Conservation (phyloP, 2,888 invertebrate species). For the Xestia xanthographa region DNA sequence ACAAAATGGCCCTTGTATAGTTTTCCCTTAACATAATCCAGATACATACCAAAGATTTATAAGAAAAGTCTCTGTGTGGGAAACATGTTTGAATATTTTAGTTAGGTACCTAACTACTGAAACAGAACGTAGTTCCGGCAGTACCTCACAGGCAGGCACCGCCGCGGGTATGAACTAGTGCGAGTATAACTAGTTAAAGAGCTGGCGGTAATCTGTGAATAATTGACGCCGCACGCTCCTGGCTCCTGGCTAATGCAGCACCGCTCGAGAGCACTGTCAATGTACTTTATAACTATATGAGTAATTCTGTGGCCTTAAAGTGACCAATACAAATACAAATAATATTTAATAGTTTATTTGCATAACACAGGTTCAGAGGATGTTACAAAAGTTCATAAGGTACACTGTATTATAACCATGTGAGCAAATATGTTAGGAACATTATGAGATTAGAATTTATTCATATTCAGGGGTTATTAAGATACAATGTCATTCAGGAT, state of each 20-base stretch:
- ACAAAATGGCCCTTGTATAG: background rate
- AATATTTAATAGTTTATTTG: too few species aligned
- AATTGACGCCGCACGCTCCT: conserved; percentile 10
- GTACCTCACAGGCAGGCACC: too few species aligned
- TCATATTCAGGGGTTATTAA: too few species aligned
- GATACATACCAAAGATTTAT: background rate
- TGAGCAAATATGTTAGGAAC: too few species aligned
- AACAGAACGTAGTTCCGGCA: background rate
- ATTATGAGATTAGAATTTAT: too few species aligned
- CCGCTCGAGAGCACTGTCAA: background rate
- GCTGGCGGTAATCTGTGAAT: conserved; percentile 38
- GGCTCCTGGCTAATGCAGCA: background rate
- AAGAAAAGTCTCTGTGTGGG: rapidly evolving
- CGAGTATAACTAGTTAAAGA: conserved; percentile 22
- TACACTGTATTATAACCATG: too few species aligned
- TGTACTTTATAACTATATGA: conserved; percentile 3
- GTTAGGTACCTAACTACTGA: conserved; percentile 13
- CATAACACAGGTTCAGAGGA: too few species aligned
- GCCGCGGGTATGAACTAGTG: background rate
- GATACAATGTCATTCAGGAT: too few species aligned
- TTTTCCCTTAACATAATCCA: background rate
- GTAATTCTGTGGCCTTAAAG: background rate
- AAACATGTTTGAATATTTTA: conserved; percentile 16
- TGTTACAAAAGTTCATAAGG: too few species aligned
- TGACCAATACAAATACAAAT: too few species aligned